A percentile compares a stretch with the other conserved stretches of the same genome.
Conservation (phyloP, 2,888 invertebrate genomes). For the Amblyteles armatorius region DNA sequence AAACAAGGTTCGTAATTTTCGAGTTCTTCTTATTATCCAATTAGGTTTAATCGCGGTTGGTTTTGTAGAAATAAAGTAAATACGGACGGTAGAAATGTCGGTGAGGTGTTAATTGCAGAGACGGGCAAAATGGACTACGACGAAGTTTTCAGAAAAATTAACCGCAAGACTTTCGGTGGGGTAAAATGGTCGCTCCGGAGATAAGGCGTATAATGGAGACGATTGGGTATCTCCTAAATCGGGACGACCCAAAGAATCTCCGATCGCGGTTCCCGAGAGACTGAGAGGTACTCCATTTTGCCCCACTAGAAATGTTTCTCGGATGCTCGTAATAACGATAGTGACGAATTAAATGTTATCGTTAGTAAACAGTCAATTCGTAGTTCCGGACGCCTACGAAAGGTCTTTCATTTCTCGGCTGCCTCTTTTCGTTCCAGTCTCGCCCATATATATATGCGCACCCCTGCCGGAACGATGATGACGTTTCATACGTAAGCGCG, state of each 20-base stretch:
- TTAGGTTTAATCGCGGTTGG: slow-evolving; percentile 4
- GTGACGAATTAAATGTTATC: not conserved
- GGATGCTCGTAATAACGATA: not conserved
- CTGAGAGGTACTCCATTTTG: no score
- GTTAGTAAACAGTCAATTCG: not conserved
- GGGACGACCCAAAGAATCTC: no score
- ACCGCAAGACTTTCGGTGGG: no score
- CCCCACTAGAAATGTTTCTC: no score
- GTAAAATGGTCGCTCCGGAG: no score
- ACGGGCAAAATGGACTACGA: no score
- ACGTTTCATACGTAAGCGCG: not conserved
- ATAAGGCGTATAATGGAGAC: no score
- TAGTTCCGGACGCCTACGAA: not conserved
- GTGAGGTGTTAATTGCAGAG: not conserved
- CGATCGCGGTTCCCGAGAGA: no score
- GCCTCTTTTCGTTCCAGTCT: not conserved
- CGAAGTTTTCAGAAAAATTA: no score
- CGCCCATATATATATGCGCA: not conserved
- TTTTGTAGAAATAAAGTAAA: not conserved
- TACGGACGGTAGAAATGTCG: not conserved
- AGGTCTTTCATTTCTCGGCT: not conserved
- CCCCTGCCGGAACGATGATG: slow-evolving; percentile 23
- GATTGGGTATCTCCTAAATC: no score
- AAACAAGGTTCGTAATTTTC: slow-evolving; percentile 57
- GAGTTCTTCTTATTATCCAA: not conserved